A percentile compares a stretch with the other conserved stretches of the same genome.
Conservation (phyloP, 2,113 vertebrate genomes). For the Amazona vittata region DNA sequence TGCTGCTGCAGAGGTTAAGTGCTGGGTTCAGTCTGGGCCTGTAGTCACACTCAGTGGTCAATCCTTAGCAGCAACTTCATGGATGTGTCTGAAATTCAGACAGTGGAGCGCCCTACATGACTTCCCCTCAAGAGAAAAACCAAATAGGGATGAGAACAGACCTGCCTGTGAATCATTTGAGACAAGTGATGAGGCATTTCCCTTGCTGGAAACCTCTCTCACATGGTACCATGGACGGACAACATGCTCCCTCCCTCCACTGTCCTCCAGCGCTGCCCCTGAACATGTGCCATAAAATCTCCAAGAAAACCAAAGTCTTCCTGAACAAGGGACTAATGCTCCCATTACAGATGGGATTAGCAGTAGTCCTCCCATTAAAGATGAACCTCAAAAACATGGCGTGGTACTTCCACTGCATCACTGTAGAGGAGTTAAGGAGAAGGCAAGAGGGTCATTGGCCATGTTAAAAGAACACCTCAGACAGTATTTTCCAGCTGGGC, state of each 20-base stretch:
- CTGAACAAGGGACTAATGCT: neutral
- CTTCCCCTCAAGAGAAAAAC: neutral
- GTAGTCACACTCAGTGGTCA: neutral
- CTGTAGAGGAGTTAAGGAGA: neutral
- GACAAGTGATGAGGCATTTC: neutral
- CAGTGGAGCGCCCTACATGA: neutral
- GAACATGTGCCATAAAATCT: rapidly evolving
- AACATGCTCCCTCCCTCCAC: neutral
- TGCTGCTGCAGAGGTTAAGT: neutral
- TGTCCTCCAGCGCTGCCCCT: neutral
- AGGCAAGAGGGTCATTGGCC: neutral
- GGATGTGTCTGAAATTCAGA: neutral
- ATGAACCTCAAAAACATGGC: neutral
- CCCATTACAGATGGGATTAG: neutral
- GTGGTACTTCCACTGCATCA: neutral
- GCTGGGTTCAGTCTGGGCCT: neutral
- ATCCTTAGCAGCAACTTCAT: neutral
- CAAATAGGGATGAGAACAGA: neutral
- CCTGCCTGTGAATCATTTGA: neutral
- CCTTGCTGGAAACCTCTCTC: neutral
- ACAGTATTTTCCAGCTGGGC: neutral
- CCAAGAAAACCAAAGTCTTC: neutral
- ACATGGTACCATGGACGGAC: neutral
- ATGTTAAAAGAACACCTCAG: neutral
- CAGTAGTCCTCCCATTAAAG: neutral